phyloP scores from a whole-genome alignment of 2,797 vertebrate genomes.

The Rhinella marina region DNA sequence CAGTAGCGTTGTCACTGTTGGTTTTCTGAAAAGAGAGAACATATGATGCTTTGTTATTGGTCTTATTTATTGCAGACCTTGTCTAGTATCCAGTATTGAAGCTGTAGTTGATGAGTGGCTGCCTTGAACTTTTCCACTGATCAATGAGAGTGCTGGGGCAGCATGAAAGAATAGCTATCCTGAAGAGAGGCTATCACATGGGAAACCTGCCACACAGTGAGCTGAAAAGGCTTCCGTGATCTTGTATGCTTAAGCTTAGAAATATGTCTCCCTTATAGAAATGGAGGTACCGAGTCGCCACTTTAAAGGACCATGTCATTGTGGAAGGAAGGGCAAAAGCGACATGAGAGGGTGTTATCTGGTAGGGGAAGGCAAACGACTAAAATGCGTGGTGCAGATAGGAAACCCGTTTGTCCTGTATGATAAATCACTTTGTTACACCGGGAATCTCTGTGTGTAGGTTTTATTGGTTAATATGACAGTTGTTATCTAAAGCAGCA shows the following conservation, averaged over 20 bases:
- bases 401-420: neutral
- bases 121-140: constrained; percentile 82
- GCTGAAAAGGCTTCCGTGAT: constrained; percentile 68
- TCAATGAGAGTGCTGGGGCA: constrained; percentile 75
- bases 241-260: constrained; percentile 67
- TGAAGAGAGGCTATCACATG: constrained; percentile 70
- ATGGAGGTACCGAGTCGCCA: constrained; percentile 66
- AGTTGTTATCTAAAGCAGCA: neutral
- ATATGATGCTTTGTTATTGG: constrained; percentile 76
- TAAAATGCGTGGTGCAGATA: constrained; percentile 6
- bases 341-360: constrained; percentile 66
- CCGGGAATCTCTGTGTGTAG: neutral
- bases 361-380: constrained; percentile 33
- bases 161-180: constrained; percentile 77
- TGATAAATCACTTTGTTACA: constrained; percentile 4
- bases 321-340: constrained; percentile 67
- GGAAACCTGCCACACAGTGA: constrained; percentile 69
- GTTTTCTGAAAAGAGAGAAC: constrained; percentile 75
- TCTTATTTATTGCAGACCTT: constrained; percentile 81
- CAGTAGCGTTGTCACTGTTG: constrained; percentile 70
- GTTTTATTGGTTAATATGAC: neutral
- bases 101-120: constrained; percentile 78
- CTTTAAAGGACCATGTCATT: constrained; percentile 69
- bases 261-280: constrained; percentile 66
- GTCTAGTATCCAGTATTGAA: constrained; percentile 77